Base-by-base conservation (phyloP, 2,113 vertebrate species). In the Irena cyanogastra region DNA sequence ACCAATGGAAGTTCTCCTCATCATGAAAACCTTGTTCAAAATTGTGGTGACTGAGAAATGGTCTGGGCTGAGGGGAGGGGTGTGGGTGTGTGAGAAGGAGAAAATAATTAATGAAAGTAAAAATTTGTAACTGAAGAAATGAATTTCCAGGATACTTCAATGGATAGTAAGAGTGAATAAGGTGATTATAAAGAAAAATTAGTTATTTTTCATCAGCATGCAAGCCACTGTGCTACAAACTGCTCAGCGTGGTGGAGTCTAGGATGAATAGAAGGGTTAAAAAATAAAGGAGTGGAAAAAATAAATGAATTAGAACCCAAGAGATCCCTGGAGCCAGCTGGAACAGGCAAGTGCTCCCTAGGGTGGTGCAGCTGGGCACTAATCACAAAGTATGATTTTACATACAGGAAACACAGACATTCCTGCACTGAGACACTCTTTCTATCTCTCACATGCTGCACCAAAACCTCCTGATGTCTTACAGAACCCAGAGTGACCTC, bases 331-430 rank as follows among this genome's bases (percentile, higher is more conserved):
- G 41, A 94, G 61, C 26, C 63, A 59, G 18, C 3, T 79, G 59
- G 49, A 84, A 49, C 16, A 71, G 61, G 22, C 20, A 82, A 10
- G 18, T 49, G 19, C 53, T 94, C 83, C 56, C 39, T 22, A 13
- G 61, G 18, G 44, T n/a, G 41, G 7, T 10, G 7, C 7, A 64
- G 26, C n/a, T 65, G 54, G 63, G 50, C 0, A 0, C 57, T 33
- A 31, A 80, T 33, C n/a, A 39, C 75, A 70, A 39, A 31, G 27
- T 35, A 17, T 1, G 23, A 30, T 72, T 85, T 65, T 74, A 83
- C 41, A 8, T 10, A 20, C 3, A 30, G 45, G 31, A 89, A 85
- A 64, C 8, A 8, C 17, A 71, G 65, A 39, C 50, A 77, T 23
- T 28, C 16, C 44, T 66, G 80, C 47, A 22, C 30, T 45, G 39